These are phyloP conservation scores for Chloebia gouldiae DNA, from an alignment of 2,113 vertebrate species.

Conservation along the genomic window DNA sequence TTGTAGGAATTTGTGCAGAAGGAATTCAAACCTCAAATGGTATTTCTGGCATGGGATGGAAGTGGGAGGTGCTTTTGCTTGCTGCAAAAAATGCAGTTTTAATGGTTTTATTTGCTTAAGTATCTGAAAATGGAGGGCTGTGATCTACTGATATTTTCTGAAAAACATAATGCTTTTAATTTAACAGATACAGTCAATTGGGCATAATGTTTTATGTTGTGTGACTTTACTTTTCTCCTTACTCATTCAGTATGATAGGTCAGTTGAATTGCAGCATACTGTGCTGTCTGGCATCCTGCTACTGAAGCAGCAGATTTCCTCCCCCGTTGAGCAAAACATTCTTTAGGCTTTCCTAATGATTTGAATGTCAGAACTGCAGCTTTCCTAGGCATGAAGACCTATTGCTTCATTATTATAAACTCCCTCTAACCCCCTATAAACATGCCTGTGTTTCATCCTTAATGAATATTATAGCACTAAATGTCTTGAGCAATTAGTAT, in stretches of 20 bases:
- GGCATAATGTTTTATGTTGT: neutral
- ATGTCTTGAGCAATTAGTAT: neutral
- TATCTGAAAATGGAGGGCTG: neutral
- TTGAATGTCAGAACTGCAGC: conserved; percentile 29
- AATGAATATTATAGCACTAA: neutral
- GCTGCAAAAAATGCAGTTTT: neutral
- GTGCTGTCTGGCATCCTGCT: neutral
- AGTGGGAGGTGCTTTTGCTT: neutral
- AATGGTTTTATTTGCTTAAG: neutral
- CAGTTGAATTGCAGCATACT: neutral
- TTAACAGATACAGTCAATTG: neutral
- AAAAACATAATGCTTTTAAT: neutral
- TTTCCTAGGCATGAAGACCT: conserved; percentile 54
- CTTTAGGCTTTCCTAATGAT: conserved; percentile 57
- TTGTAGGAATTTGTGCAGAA: neutral
- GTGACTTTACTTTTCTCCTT: neutral
- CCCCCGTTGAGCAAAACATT: conserved; percentile 31
- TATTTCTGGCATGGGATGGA: neutral
- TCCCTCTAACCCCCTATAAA: neutral
- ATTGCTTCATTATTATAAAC: conserved; percentile 7
- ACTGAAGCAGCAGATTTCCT: conserved; percentile 24
- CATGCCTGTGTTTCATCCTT: neutral
- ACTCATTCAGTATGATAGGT: conserved; percentile 32
- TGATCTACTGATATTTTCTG: neutral
- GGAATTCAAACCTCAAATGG: neutral